These are phyloP conservation scores for Lucilia sericata DNA, from an alignment of 1,140 invertebrate species.

Conservation along the genomic window DNA sequence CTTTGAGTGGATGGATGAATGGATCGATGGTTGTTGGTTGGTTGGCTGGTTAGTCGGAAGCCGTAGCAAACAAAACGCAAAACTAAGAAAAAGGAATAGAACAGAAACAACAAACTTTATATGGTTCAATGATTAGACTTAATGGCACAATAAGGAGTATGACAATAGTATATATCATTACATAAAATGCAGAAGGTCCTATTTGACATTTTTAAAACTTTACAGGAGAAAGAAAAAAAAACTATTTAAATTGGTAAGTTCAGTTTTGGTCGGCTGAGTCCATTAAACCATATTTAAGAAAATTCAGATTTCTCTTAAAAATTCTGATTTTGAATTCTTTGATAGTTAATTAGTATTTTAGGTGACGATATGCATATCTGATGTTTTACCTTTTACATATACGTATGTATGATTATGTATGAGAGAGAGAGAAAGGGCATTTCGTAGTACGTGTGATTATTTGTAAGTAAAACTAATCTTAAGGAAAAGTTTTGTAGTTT, in stretches of 20 bases:
- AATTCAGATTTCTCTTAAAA: too few relatives aligned
- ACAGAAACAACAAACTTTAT: neutral
- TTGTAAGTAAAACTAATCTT: slow-evolving; percentile 20
- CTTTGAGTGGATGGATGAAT: slow-evolving; percentile 4
- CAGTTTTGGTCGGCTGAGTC: too few relatives aligned
- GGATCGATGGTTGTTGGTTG: slow-evolving; percentile 9
- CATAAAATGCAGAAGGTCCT: too few relatives aligned
- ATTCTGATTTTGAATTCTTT: too few relatives aligned
- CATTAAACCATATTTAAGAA: too few relatives aligned
- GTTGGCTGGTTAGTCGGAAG: slow-evolving; percentile 10
- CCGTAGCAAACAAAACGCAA: slow-evolving; percentile 5
- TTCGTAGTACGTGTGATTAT: neutral
- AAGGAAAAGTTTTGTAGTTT: slow-evolving; percentile 24
- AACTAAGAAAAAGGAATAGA: neutral
- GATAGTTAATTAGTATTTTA: too few relatives aligned
- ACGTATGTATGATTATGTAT: neutral
- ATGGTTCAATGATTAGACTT: slow-evolving; percentile 33
- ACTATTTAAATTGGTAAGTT: too few relatives aligned
- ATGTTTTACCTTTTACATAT: neutral
- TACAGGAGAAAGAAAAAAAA: too few relatives aligned
- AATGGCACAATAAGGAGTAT: slow-evolving; percentile 31
- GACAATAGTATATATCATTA: neutral
- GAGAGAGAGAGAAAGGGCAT: neutral
- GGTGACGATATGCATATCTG: neutral
- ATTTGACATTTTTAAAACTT: too few relatives aligned